phyloP scores from a whole-genome alignment of 2,888 invertebrate genomes.

The Calephelis perditalis region DNA sequence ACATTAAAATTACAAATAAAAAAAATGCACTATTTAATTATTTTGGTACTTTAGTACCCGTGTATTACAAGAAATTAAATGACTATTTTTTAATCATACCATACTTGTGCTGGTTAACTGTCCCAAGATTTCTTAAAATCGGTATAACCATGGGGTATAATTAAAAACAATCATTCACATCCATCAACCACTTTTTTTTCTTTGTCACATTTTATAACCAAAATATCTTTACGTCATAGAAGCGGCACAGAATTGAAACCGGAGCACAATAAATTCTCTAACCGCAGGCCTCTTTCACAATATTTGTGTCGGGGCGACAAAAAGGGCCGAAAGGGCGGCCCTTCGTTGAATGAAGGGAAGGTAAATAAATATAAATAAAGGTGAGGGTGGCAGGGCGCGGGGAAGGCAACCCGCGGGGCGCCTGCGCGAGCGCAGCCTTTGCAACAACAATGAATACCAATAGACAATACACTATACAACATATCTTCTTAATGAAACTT shows the following conservation, averaged over 20 bases:
- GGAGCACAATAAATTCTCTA: conserved; percentile 69
- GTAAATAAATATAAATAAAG: conserved; percentile 79
- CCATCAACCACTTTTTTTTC: conserved; percentile 3
- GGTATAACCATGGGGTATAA: no score
- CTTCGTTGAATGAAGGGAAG: conserved; percentile 76
- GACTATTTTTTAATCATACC: no score
- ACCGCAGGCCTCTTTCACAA: conserved; percentile 75
- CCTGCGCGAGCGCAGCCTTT: conserved; percentile 31
- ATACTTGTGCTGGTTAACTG: no score
- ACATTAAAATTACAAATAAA: no score
- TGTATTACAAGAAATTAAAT: no score
- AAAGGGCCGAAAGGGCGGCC: conserved; percentile 77
- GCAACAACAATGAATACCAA: conserved; percentile 23
- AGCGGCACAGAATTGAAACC: conserved; percentile 55
- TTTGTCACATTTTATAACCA: conserved; percentile 21
- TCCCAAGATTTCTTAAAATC: no score
- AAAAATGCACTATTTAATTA: no score
- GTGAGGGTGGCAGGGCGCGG: conserved; percentile 52
- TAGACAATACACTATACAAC: conserved; percentile 16
- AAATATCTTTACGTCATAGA: conserved; percentile 40
- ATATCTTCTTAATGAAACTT: conserved; percentile 17
- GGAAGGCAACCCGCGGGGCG: conserved; percentile 37
- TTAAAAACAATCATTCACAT: background rate
- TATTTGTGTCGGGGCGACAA: conserved; percentile 76
- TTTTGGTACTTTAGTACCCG: no score